Base-by-base conservation (phyloP, 2,888 invertebrate genomes). In the Anthoptus insignis region DNA sequence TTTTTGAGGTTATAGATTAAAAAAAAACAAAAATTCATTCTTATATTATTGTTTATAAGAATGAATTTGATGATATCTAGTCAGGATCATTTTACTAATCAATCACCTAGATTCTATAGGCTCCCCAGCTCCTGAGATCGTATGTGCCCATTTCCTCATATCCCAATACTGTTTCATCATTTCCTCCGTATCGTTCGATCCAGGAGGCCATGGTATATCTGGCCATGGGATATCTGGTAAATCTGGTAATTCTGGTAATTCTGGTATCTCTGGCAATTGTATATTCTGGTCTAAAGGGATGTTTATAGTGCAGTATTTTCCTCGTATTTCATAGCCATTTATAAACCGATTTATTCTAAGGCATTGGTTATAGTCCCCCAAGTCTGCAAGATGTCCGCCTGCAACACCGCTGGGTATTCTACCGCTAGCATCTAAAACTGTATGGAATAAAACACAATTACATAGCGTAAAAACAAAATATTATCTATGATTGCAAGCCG, bases 301-400 rank as follows among this genome's bases (percentile, higher is more conserved):
- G 4, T 27, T 24, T 32, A 63, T 49, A 1, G 63, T 63, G 8
- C 63, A 63, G 34, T 63, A 63, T 14, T 63, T 63, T 3, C 63
- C 63, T 7, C 21, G 24, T 19, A 45, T 54, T 7, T 60, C 59
- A 14, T 42, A 7, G n/a, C 14, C 29, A 4, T 42, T 5, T 42
- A 29, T 21, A 6, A 29, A 6, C 11, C 42, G 5, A 9, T 59
- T 37, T 37, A 59, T 59, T n/a, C 39, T 19, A 2, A 59, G 59
- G 37, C 59, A 59, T 39, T 39, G 59, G 3, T 52, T 13, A 29
- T 59, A 59, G 19, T 59, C 52, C 8, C 59, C 59, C 2, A 59
- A 22, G 19, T 52, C 58, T 52, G 34, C 50, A 14, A 45, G 22
- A n/a, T 60, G 34, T n/a, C 21, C 58, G 19, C 39, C 52, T 22